Conservation (phyloP, 2,797 vertebrate species). For the Typhlichthys eigenmanni region DNA sequence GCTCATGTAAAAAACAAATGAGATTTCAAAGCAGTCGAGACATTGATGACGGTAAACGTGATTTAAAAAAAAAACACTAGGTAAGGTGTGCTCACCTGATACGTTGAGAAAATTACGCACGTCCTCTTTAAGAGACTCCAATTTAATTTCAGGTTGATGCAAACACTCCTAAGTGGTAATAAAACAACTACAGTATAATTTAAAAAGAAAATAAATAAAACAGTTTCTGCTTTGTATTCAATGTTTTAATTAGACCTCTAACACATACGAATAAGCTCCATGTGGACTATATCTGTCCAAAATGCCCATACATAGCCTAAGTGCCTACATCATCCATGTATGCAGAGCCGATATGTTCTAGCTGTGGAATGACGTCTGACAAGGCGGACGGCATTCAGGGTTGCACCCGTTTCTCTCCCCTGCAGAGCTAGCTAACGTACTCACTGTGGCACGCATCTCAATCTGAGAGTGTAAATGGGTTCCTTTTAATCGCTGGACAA, state of each 20-base stretch:
- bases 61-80: neutral
- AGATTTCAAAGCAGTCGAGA: neutral
- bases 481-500: conserved; percentile 89
- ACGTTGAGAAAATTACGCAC: conserved; percentile 89
- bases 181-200: neutral
- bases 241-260: neutral
- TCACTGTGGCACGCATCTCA: conserved; percentile 94
- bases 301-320: no score
- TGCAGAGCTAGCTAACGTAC: conserved; percentile 45
- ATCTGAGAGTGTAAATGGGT: conserved; percentile 89
- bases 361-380: neutral
- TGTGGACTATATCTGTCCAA: no score
- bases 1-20: neutral
- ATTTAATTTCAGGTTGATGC: conserved; percentile 89
- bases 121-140: conserved; percentile 93
- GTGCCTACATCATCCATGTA: no score
- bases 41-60: neutral
- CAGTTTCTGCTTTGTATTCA: fast-evolving
- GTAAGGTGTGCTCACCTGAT: conserved; percentile 78
- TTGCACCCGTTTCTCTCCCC: conserved; percentile 3
- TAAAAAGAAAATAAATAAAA: neutral
- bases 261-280: neutral
- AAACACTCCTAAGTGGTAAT: conserved; percentile 82
- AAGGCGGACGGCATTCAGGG: conserved; percentile 6
- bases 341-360: neutral